Evolutionary conservation across 2,888 invertebrate species (phyloP), one percentile per base, ranked within the genome.

Genomic region (Brachyptera risi): DNA sequence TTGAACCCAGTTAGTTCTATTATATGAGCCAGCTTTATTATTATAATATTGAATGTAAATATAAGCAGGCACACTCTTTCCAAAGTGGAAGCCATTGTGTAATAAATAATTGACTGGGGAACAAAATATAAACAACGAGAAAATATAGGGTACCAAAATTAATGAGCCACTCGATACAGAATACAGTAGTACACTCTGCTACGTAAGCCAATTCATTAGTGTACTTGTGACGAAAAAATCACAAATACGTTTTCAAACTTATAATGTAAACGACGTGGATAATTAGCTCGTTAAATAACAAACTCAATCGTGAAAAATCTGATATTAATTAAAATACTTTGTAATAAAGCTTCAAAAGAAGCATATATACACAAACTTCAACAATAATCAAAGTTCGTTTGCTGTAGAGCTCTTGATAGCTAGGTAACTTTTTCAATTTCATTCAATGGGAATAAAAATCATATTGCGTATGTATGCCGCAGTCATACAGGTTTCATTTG

Each of bases 121-220:
- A 54, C 35, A 23, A 54, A 54, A 54, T 21, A 54, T 24, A 24
- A 24, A 19, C n/a, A 31, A 31, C 21, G 31, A 23, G 35, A 11
- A 51, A 54, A 35, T 54, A 54, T 17, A 54, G 37, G 35, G 24
- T 47, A 21, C 47, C 54, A 37, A 37, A 54, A 54, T 35, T 54
- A 54, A 54, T 54, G 54, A 54, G 37, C 37, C 54, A 37, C 54
- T 54, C 54, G 54, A 54, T 21, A 17, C 17, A 11, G 44, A n/a
- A n/a, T 44, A 44, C 44, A 5, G 54, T 54, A 5, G 54, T 54
- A 37, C 54, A 54, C 37, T 37, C 35, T n/a, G 37, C 37, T 9
- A 19, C 44, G 21, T 17, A 15, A 44, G 17, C 21, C 44, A 44
- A 44, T 44, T 44, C 15, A 19, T 11, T 44, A 31, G 31, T 31